These are phyloP conservation scores for Fistularia tabacaria DNA, from an alignment of 2,797 vertebrate species.

Conservation along the genomic window DNA sequence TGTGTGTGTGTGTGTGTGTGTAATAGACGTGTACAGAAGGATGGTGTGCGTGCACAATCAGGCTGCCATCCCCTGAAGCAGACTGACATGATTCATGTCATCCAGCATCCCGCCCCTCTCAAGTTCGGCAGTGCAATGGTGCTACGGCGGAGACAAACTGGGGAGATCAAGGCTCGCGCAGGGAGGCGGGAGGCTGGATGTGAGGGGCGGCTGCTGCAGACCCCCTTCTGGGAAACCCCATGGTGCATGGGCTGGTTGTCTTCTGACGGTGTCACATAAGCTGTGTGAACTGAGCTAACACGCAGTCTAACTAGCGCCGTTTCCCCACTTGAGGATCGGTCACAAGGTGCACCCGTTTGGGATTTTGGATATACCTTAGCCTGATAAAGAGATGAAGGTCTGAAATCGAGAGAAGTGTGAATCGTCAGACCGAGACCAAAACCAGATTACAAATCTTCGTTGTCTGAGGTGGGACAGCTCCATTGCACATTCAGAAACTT, in stretches of 20 bases:
- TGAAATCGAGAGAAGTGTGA: neutral
- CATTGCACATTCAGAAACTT: neutral
- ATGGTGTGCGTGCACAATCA: slow-evolving; percentile 16
- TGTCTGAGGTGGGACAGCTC: neutral
- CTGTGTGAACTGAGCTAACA: slow-evolving; percentile 34
- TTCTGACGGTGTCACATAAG: slow-evolving; percentile 47
- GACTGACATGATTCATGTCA: slow-evolving; percentile 64
- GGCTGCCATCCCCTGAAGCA: slow-evolving; percentile 39
- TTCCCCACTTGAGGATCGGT: slow-evolving; percentile 33
- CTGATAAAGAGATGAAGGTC: neutral
- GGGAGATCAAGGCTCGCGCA: slow-evolving; percentile 60
- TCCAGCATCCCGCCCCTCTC: slow-evolving; percentile 46
- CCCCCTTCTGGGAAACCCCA: slow-evolving; percentile 43
- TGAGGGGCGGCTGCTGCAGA: slow-evolving; percentile 33
- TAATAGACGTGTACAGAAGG: too few relatives aligned
- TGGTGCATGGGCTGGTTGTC: slow-evolving; percentile 42
- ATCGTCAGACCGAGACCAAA: neutral
- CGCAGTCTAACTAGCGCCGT: slow-evolving; percentile 21
- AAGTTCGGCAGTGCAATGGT: slow-evolving; percentile 25
- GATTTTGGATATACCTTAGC: neutral
- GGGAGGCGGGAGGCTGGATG: slow-evolving; percentile 39
- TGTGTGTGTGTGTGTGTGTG: slow-evolving; percentile 17
- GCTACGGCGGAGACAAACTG: slow-evolving; percentile 51
- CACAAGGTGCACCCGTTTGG: slow-evolving; percentile 16
- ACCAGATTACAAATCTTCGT: neutral